Conservation (phyloP, 2,113 vertebrate genomes). For the Oreochromis niloticus region DNA sequence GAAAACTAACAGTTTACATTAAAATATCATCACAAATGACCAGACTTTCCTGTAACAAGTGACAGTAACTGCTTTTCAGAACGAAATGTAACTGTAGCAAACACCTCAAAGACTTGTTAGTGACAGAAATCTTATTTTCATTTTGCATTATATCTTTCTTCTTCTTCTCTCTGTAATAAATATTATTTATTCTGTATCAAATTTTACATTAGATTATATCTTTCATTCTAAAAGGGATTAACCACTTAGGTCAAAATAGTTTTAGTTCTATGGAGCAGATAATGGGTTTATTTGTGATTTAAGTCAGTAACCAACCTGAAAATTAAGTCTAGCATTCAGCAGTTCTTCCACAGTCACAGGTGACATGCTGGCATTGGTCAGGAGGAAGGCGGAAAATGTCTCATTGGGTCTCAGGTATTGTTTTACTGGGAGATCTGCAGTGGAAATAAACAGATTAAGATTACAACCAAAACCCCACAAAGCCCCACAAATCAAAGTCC, state of each 20-base stretch:
- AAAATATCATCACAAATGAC: neutral
- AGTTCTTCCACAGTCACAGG: conserved; percentile 60
- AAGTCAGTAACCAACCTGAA: conserved; percentile 37
- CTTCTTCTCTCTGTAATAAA: neutral
- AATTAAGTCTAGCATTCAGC: conserved; percentile 70
- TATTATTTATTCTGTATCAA: neutral
- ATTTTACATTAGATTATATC: neutral
- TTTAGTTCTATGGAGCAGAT: neutral
- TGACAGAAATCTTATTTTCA: neutral
- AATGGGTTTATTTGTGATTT: neutral
- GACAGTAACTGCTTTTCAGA: neutral
- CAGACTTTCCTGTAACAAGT: neutral
- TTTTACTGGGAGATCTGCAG: conserved; percentile 61
- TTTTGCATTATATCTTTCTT: neutral
- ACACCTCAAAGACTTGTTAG: neutral
- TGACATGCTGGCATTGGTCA: conserved; percentile 66
- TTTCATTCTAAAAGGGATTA: neutral
- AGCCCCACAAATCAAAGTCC: neutral
- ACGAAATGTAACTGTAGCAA: neutral
- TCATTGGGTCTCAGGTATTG: conserved; percentile 63
- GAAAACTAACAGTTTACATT: neutral
- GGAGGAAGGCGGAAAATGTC: conserved; percentile 76
- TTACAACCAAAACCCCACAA: neutral
- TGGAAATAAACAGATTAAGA: neutral
- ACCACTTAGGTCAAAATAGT: neutral